Conservation (phyloP, 1,140 invertebrate species). For the Nasonia giraulti region DNA sequence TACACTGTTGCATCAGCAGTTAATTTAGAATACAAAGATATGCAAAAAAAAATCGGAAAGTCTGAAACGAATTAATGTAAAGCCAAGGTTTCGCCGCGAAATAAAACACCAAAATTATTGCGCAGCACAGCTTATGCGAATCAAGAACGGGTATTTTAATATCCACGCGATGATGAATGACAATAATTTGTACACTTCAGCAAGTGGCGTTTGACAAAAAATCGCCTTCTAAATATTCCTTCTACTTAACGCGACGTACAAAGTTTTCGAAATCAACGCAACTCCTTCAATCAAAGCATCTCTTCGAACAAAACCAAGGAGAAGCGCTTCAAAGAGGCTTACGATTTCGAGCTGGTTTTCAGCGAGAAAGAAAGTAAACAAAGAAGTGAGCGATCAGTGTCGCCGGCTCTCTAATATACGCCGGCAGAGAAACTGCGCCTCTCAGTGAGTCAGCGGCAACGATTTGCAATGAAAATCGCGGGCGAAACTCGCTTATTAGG, state of each 20-base stretch:
- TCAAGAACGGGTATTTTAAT: no score
- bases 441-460: not conserved
- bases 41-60: no score
- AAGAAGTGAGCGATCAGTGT: not conserved
- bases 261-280: no score
- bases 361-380: not conserved
- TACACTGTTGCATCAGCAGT: no score
- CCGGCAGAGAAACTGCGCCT: not conserved
- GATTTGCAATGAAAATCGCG: slow-evolving; percentile 7
- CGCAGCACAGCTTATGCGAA: no score
- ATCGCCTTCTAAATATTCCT: not conserved
- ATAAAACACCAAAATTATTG: no score
- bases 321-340: not conserved
- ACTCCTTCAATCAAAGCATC: no score
- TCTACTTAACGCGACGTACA: not conserved
- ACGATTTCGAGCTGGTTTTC: not conserved
- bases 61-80: no score
- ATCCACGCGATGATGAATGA: not conserved
- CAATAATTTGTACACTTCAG: not conserved
- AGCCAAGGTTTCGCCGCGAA: no score
- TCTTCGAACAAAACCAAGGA: not conserved
- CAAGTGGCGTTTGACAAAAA: not conserved
- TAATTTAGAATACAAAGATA: no score
- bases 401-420: not conserved
- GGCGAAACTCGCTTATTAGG: slow-evolving; percentile 9